Percentiles rank a stretch among this genome's conserved stretches.
phyloP scores from a whole-genome alignment of 2,113 vertebrate species.

The Apaloderma vittatum region DNA sequence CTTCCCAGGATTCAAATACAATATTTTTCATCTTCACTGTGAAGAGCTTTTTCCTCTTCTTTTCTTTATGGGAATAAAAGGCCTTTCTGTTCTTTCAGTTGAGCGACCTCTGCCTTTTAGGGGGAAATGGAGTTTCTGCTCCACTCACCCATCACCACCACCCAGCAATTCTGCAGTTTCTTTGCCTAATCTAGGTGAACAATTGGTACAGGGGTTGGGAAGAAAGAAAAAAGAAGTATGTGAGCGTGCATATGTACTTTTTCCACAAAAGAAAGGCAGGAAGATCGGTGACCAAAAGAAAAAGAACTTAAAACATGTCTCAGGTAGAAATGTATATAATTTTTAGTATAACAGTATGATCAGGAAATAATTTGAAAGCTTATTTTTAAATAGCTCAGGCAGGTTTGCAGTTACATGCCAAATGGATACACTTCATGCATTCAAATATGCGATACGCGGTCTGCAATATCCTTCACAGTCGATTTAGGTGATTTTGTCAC shows the following conservation, averaged over 20 bases:
- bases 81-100: slow-evolving; percentile 46
- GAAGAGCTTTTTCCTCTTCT: slow-evolving; percentile 52
- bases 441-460: background rate
- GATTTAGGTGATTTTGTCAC: background rate
- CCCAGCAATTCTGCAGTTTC: slow-evolving; percentile 35
- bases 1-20: slow-evolving; percentile 59
- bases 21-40: slow-evolving; percentile 67
- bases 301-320: background rate
- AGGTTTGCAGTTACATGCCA: background rate
- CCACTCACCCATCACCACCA: slow-evolving; percentile 68
- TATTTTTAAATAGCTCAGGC: background rate
- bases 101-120: slow-evolving; percentile 28
- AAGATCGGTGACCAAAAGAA: background rate
- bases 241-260: rapidly evolving
- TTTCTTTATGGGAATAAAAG: slow-evolving; percentile 60
- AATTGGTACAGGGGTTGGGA: background rate
- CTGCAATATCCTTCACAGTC: background rate
- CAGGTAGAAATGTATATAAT: background rate
- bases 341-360: background rate
- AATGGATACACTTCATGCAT: background rate
- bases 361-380: background rate
- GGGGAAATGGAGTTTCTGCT: slow-evolving; percentile 52
- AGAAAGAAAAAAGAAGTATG: background rate
- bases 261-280: background rate
- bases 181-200: slow-evolving; percentile 29